Percentiles rank a stretch among this genome's conserved stretches.
Conservation (phyloP, 1,140 invertebrate genomes). For the Brachionus manjavacas region DNA sequence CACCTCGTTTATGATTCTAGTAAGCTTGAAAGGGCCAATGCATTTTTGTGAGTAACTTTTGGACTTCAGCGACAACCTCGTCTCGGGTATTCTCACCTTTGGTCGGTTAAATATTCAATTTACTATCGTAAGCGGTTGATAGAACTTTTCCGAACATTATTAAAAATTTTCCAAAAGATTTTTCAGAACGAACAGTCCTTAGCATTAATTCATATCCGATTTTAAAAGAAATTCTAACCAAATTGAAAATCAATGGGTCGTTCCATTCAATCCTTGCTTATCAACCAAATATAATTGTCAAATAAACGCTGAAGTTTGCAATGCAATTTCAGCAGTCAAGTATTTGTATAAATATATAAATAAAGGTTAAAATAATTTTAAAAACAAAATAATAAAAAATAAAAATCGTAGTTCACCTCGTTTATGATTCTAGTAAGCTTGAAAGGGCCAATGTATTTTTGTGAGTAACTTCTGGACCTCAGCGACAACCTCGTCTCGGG, state of each 20-base stretch:
- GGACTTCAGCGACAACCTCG: not conserved
- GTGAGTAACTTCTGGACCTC: not conserved
- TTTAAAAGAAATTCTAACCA: not conserved
- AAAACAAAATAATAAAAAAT: too few species aligned
- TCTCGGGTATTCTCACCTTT: not conserved
- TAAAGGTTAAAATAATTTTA: too few species aligned
- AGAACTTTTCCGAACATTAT: not conserved
- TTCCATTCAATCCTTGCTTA: slow-evolving; percentile 45
- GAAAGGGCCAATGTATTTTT: not conserved
- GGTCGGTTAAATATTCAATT: not conserved
- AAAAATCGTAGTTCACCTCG: not conserved
- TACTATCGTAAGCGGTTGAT: not conserved
- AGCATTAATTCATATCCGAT: slow-evolving; percentile 44
- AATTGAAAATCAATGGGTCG: slow-evolving; percentile 40
- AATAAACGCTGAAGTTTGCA: slow-evolving; percentile 46
- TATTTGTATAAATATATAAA: too few species aligned
- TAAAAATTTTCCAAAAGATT: slow-evolving; percentile 46
- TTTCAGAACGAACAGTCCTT: slow-evolving; percentile 24
- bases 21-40: not conserved
- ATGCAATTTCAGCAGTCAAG: too few species aligned
- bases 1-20: not conserved
- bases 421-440: not conserved
- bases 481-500: not conserved
- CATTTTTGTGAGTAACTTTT: not conserved
- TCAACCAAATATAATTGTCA: slow-evolving; percentile 43